Evolutionary conservation across 2,113 vertebrate genomes (phyloP), one percentile per base, ranked within the genome.

Genomic region (Anhinga anhinga): DNA sequence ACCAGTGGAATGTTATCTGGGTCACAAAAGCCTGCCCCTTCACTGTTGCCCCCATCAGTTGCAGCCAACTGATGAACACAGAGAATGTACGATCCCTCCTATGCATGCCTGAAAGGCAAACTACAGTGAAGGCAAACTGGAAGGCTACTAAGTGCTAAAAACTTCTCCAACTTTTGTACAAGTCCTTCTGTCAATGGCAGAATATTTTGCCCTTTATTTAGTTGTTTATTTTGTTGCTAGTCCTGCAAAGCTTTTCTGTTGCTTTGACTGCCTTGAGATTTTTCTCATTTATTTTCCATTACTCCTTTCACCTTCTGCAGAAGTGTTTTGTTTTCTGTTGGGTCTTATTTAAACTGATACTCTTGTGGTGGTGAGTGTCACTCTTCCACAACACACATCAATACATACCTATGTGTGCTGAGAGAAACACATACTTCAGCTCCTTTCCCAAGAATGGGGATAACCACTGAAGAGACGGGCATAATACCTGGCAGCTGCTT

Each of bases 401-500:
- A 25, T 72, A 22, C 1, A 1, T 18, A 13, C 1, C 2, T 5
- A 21, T 5, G 2, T 49, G 19, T 49, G 11, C 19, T 71, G 16
- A 76, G 18, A 66, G 50, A 76, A 79, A 45, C 7, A 10, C 13
- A 12, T 6, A 13, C 7, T 87, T 81, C 15, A 79, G 2, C 13
- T 82, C 7, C 4, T 63, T 53, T 67, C 52, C n/a, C 61, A 84
- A 71, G 45, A 66, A 26, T 9, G 4, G 45, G 6, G 38, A 23
- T 10, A 62, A 14, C 6, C 21, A 29, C 36, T 44, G 26, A 14
- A 30, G 55, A 49, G n/a, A 38, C 4, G 53, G 11, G 4, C 38
- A 7, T 9, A 2, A 25, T 44, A 17, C 21, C 19, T 29, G n/a
- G 6, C 10, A 78, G 23, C 26, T 83, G 12, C 38, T 89, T 86